Evolutionary conservation across 1,140 invertebrate genomes (phyloP).

Genomic region (Amyelois transitella): DNA sequence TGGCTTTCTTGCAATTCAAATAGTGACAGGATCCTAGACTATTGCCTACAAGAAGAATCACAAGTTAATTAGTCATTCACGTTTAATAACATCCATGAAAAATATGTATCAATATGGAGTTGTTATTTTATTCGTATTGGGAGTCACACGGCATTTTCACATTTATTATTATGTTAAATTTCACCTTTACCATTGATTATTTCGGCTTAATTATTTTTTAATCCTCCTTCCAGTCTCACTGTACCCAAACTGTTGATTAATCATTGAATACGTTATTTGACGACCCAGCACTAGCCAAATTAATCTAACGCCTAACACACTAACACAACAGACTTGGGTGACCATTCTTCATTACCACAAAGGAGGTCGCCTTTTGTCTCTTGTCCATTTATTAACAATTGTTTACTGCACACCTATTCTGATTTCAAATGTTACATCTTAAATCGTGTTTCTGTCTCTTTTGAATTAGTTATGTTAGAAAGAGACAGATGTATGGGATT

Average conservation of each 20-base stretch:
- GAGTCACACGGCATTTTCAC: no score
- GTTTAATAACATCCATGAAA: no score
- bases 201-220: no score
- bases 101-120: no score
- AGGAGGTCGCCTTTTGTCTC: constrained; percentile 62
- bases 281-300: constrained; percentile 28
- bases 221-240: not conserved
- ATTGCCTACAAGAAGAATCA: no score
- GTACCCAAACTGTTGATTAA: constrained; percentile 3
- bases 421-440: constrained; percentile 2
- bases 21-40: no score
- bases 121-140: no score
- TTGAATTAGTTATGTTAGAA: not conserved
- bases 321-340: constrained; percentile 47
- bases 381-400: constrained; percentile 63
- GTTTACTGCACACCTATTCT: constrained; percentile 55
- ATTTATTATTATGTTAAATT: no score
- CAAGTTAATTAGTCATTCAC: no score
- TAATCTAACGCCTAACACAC: constrained; percentile 65
- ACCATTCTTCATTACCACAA: constrained; percentile 72
- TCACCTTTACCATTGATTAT: no score
- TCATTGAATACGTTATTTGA: not conserved
- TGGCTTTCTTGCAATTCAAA: no score
- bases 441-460: not conserved
- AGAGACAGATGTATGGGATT: not conserved